These are phyloP conservation scores for Antennarius striatus DNA, from an alignment of 2,113 vertebrate genomes.

Conservation along the genomic window DNA sequence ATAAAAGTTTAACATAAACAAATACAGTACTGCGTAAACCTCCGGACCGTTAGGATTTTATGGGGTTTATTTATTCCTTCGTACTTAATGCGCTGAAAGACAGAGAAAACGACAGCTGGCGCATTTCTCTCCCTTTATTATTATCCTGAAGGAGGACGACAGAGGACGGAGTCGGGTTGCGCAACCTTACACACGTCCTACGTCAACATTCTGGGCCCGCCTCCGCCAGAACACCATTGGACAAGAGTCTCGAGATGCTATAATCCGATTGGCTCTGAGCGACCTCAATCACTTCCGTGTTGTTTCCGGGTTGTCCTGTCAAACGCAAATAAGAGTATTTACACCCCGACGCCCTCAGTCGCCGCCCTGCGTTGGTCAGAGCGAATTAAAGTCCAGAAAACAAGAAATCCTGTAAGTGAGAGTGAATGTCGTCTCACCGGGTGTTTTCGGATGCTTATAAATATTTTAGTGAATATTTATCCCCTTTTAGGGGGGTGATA, in stretches of 20 bases:
- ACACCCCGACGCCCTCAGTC: constrained; percentile 29
- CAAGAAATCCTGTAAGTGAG: constrained; percentile 61
- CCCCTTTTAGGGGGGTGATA: too few relatives aligned
- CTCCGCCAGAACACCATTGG: constrained; percentile 48
- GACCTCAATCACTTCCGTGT: constrained; percentile 29
- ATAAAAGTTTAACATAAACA: not conserved
- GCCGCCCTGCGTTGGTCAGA: constrained; percentile 25
- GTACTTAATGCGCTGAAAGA: constrained; percentile 5
- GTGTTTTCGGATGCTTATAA: not conserved
- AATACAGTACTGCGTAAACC: too few relatives aligned
- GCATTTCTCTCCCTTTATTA: constrained; percentile 29
- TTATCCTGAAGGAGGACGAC: constrained; percentile 29
- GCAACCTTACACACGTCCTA: constrained; percentile 12
- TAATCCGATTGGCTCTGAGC: constrained; percentile 40
- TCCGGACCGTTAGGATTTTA: not conserved
- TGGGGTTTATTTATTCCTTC: not conserved
- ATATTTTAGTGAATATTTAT: not conserved
- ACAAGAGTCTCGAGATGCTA: fast-evolving
- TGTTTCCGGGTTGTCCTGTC: constrained; percentile 64
- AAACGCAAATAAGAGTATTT: constrained; percentile 11
- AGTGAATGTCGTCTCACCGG: not conserved
- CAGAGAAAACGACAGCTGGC: constrained; percentile 41
- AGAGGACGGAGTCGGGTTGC: constrained; percentile 6
- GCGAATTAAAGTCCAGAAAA: constrained; percentile 20
- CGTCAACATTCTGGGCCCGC: constrained; percentile 23